Conservation (phyloP, 2,888 invertebrate species). For the Imbricaverruca yamaguchii region DNA sequence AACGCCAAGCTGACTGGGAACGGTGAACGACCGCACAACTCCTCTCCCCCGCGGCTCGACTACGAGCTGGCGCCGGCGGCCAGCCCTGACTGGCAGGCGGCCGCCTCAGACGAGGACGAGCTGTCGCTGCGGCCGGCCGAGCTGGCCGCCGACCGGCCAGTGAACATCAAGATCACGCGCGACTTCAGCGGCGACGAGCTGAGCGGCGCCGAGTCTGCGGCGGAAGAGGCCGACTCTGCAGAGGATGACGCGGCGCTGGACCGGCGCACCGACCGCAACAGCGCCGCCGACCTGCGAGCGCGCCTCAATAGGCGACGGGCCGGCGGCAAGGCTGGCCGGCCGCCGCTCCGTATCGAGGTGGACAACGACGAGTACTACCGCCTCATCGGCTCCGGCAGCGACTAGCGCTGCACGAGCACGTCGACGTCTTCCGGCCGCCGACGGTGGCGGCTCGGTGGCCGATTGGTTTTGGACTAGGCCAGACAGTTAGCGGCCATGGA, state of each 20-base stretch:
- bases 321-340: conserved; percentile 31
- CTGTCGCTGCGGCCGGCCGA: background rate
- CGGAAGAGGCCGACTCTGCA: background rate
- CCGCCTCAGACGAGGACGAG: background rate
- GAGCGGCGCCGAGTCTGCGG: background rate
- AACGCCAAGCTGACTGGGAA: background rate
- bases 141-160: background rate
- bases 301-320: conserved; percentile 22
- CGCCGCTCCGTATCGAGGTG: conserved; percentile 35
- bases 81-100: no score
- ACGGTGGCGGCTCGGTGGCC: background rate
- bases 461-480: no score
- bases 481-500: no score
- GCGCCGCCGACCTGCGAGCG: conserved; percentile 24
- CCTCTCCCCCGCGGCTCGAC: background rate
- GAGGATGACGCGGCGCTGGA: conserved; percentile 24
- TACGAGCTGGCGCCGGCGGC: background rate
- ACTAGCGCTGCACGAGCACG: background rate
- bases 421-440: background rate
- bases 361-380: conserved; percentile 36
- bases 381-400: conserved; percentile 32
- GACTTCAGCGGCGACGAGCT: conserved; percentile 18
- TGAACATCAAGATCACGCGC: conserved; percentile 20
- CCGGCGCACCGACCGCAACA: conserved; percentile 15
- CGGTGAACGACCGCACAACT: background rate